phyloP scores from a whole-genome alignment of 2,888 invertebrate species.

The Drosophila koepferae region DNA sequence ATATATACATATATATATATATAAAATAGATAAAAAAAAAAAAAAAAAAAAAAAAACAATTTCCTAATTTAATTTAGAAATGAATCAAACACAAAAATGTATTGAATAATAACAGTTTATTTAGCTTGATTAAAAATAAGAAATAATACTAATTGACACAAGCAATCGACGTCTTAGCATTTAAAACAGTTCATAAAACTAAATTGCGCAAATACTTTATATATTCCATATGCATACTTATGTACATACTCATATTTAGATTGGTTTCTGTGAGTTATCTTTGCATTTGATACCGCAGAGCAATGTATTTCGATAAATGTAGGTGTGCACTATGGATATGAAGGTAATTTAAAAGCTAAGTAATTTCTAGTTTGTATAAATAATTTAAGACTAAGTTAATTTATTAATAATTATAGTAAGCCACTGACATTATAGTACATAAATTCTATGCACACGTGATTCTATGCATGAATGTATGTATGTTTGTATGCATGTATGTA shows the following conservation, averaged over 20 bases:
- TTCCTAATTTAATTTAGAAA: too few relatives aligned
- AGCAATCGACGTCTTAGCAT: conserved; percentile 38
- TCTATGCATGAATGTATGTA: conserved; percentile 12
- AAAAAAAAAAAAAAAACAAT: too few relatives aligned
- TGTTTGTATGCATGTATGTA: conserved; percentile 9
- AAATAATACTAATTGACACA: conserved; percentile 50
- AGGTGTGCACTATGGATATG: conserved; percentile 25
- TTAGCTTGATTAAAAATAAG: conserved; percentile 25
- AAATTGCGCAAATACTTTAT: conserved; percentile 27
- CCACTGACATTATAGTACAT: conserved; percentile 35
- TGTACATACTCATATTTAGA: conserved; percentile 15
- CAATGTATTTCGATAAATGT: conserved; percentile 10
- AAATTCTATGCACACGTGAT: conserved; percentile 12
- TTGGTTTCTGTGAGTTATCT: conserved; percentile 9
- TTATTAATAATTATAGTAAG: conserved; percentile 37
- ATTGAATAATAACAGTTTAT: conserved; percentile 32
- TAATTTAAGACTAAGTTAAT: conserved; percentile 41
- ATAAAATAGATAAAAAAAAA: too few relatives aligned
- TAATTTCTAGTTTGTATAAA: conserved; percentile 36
- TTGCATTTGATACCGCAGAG: conserved; percentile 22
- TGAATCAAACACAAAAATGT: neutral
- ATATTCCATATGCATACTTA: conserved; percentile 25
- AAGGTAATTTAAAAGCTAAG: conserved; percentile 28
- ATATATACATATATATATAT: too few relatives aligned
- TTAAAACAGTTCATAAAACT: conserved; percentile 27